phyloP scores from a whole-genome alignment of 2,888 invertebrate species.

The Leptopilina myrica region DNA sequence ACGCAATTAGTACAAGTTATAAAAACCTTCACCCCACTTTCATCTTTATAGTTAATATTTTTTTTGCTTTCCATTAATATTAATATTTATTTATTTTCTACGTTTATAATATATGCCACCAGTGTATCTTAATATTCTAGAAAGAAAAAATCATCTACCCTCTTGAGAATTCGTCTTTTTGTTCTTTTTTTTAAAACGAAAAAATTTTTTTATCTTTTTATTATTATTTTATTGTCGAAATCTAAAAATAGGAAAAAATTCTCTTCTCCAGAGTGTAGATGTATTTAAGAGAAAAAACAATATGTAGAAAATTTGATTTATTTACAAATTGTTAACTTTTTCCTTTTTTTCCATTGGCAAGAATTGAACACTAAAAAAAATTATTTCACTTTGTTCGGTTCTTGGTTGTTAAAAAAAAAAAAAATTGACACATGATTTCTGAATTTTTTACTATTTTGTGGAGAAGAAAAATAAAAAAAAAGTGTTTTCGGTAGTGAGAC shows the following conservation, averaged over 20 bases:
- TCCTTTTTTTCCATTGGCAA: not conserved
- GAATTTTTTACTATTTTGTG: not conserved
- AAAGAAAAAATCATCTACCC: conserved; percentile 14
- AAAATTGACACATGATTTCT: not conserved
- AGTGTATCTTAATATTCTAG: not conserved
- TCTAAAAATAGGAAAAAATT: no score
- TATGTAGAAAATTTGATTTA: conserved; percentile 20
- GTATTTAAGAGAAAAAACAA: not conserved
- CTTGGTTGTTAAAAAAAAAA: no score
- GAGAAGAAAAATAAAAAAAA: not conserved
- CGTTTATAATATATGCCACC: conserved; percentile 31
- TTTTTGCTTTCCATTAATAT: conserved; percentile 17
- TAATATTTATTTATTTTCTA: conserved; percentile 4
- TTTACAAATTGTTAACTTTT: not conserved
- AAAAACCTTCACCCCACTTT: no score
- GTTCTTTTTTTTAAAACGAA: not conserved
- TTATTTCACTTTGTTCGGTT: not conserved
- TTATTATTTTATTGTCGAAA: no score
- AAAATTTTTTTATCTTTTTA: no score
- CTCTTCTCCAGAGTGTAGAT: conserved; percentile 19
- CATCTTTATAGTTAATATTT: not conserved
- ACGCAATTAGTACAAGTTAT: no score
- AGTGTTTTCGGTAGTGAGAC: not conserved
- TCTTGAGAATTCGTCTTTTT: conserved; percentile 18
- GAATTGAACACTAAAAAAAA: not conserved